Percentiles rank a stretch among this genome's conserved stretches.
Evolutionary conservation across 2,888 invertebrate species (phyloP).

Genomic region (Cylloceria caligata): DNA sequence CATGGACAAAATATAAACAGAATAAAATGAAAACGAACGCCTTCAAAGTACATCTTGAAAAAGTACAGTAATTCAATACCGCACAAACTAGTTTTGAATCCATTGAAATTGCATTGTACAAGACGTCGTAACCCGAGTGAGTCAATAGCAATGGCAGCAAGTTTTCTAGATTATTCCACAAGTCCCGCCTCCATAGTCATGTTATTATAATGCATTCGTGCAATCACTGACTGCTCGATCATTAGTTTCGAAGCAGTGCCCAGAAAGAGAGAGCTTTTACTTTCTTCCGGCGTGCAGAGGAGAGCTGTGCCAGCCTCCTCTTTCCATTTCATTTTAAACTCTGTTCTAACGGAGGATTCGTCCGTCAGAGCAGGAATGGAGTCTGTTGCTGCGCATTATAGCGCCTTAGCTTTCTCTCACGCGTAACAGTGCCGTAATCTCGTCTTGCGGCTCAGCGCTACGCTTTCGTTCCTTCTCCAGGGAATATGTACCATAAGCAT

Average conservation of each 20-base stretch:
- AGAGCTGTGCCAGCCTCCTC: slow-evolving; percentile 17
- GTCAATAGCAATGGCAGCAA: slow-evolving; percentile 12
- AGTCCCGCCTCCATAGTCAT: slow-evolving; percentile 5
- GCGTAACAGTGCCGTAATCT: slow-evolving; percentile 66
- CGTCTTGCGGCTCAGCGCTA: slow-evolving; percentile 15
- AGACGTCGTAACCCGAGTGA: slow-evolving; percentile 24
- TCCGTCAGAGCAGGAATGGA: slow-evolving; percentile 11
- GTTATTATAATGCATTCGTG: slow-evolving; percentile 27
- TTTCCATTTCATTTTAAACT: slow-evolving; percentile 66
- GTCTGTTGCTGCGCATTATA: not conserved
- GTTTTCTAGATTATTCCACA: slow-evolving; percentile 13
- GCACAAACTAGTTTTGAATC: slow-evolving; percentile 7
- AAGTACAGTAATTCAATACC: slow-evolving; percentile 23
- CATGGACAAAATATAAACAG: not conserved
- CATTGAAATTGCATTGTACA: not conserved
- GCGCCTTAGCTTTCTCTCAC: slow-evolving; percentile 58
- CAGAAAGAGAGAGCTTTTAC: slow-evolving; percentile 56
- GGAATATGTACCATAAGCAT: slow-evolving; percentile 1
- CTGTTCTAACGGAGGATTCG: slow-evolving; percentile 61
- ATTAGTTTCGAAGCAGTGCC: slow-evolving; percentile 13
- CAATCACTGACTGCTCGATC: not conserved
- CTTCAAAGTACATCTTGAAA: not conserved
- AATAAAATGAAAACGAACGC: not conserved
- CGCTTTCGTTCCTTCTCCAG: slow-evolving; percentile 31
- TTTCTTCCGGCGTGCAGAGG: slow-evolving; percentile 46